Base-by-base conservation (phyloP, 2,888 invertebrate species). In the Callyntrura sp. region DNA sequence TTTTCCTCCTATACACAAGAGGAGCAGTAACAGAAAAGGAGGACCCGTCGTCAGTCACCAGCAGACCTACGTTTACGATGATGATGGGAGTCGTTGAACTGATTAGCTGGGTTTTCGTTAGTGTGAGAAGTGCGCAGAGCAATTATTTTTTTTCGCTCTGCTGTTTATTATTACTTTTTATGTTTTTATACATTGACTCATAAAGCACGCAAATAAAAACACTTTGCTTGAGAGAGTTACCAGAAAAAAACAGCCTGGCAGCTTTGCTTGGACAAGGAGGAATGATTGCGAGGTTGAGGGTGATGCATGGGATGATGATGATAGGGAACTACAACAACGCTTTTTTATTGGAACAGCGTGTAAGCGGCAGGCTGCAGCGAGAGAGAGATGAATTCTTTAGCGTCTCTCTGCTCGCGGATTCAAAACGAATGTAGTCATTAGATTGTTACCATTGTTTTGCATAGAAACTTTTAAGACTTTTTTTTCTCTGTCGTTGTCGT, bases 41-140 rank as follows among this genome's bases (percentile, higher is more conserved):
- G 81, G 62, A 62, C 81, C 45, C 48, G 83, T 82, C 23, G 82
- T 51, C 55, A 73, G 82, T 51, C 55, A 73, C 17, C 65, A 85
- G 57, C 57, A 86, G 85, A 60, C 85, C 78, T 86, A 81, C 60
- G 45, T 62, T 17, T 60, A 28, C 57, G 81, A 60, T 62, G 81
- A 62, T 87, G 57, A 62, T 87, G 57, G 25, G 62, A 90, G 90
- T 90, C 90, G 90, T 85, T 90, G 90, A 90, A 90, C 90, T 85
- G 90, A 85, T 90, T 90, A 81, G 79, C 23, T 85, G 55, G 25
- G 57, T 76, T 35, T 35, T 70, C 79, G 68, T 70, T 65, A 28
- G 28, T 62, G 73, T 28, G 45, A 55, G 48, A 60, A 70, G 43
- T 83, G 88, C 62, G 88, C 82, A 76, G 45, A 88, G 51, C 88